Evolutionary conservation across 2,797 vertebrate species (phyloP).

Genomic region (Lutjanus argentimaculatus): DNA sequence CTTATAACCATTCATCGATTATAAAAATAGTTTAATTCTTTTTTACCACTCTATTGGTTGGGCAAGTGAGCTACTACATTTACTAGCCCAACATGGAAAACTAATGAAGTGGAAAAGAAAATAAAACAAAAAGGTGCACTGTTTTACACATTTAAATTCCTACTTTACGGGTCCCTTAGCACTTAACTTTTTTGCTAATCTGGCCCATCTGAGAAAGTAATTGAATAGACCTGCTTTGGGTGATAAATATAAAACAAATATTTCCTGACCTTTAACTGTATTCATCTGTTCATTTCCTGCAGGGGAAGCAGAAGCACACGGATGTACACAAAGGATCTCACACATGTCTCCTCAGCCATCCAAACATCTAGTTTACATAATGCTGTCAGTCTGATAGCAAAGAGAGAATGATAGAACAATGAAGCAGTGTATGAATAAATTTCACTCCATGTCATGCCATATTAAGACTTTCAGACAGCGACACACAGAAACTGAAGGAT

Average conservation of each 20-base stretch:
- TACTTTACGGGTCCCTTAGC: no score
- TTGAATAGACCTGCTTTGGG: no score
- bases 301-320: not conserved
- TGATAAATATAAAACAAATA: not conserved
- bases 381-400: conserved; percentile 25
- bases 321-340: not conserved
- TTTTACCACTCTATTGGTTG: no score
- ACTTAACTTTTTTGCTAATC: no score
- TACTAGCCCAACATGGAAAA: no score
- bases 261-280: not conserved
- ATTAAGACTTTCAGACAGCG: conserved; percentile 48
- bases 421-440: conserved; percentile 56
- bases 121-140: no score
- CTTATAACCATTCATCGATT: no score
- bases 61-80: no score
- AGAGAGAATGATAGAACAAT: conserved; percentile 52
- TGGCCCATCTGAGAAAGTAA: no score
- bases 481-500: conserved; percentile 46
- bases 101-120: no score
- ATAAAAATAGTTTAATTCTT: no score
- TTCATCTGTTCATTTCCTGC: not conserved
- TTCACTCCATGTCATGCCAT: conserved; percentile 50
- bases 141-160: no score
- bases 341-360: not conserved
- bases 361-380: conserved; percentile 47